Conservation (phyloP, 2,888 invertebrate species). For the Scrobipalpa costella region DNA sequence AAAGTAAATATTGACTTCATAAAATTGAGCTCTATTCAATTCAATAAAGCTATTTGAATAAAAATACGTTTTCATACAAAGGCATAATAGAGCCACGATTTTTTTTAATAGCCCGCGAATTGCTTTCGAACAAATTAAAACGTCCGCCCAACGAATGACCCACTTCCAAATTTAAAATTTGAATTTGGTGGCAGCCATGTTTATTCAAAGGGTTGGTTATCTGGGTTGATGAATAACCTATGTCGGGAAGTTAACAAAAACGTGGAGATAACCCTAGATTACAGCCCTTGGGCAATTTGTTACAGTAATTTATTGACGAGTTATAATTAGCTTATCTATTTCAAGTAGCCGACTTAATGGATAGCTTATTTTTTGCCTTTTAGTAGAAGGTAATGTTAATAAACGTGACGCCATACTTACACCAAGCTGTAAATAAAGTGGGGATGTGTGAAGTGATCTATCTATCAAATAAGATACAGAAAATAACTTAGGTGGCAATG, state of each 20-base stretch:
- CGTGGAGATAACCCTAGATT: conserved; percentile 49
- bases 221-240: conserved; percentile 51
- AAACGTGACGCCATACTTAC: not conserved
- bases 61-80: not conserved
- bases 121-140: conserved; percentile 13
- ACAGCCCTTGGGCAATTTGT: conserved; percentile 56
- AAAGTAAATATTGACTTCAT: not conserved
- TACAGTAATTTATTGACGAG: conserved; percentile 55
- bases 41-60: not conserved
- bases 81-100: not conserved
- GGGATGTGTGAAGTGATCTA: not conserved
- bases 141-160: not conserved
- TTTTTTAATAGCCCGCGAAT: conserved; percentile 1
- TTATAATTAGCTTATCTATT: conserved; percentile 59
- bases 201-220: conserved; percentile 43
- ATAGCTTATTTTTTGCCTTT: conserved; percentile 10
- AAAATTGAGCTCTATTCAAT: not conserved
- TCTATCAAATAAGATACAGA: not conserved
- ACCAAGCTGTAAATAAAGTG: not conserved
- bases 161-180: conserved; percentile 15
- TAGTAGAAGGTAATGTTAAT: not conserved
- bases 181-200: conserved; percentile 20
- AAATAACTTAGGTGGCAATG: not conserved
- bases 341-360: conserved; percentile 18
- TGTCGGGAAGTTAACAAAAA: conserved; percentile 54